phyloP scores from a whole-genome alignment of 2,797 vertebrate species.

The Philypnodon macrostomus region DNA sequence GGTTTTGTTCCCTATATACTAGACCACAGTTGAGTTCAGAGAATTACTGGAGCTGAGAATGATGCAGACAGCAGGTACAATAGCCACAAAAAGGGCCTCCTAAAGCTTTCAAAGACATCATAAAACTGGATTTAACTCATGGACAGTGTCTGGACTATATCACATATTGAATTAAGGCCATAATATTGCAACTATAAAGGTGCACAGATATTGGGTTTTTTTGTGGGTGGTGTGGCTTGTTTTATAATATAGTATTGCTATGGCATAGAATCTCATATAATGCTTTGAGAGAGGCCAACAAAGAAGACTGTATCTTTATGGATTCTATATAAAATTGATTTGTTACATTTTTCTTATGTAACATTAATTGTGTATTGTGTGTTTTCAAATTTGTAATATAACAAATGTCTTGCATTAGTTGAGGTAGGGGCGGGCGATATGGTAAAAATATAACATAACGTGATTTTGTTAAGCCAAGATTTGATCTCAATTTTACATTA shows the following conservation, averaged over 20 bases:
- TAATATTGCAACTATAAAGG: not conserved
- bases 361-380: too few species aligned
- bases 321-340: too few species aligned
- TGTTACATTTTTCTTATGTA: too few species aligned
- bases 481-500: too few species aligned
- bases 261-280: not conserved
- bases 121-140: not conserved
- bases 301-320: too few species aligned
- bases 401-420: too few species aligned
- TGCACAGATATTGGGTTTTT: slow-evolving; percentile 1
- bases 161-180: not conserved
- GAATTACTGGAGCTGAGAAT: not conserved
- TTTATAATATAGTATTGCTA: not conserved
- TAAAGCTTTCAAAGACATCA: slow-evolving; percentile 4
- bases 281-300: too few species aligned
- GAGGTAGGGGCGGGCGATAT: too few species aligned
- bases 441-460: too few species aligned
- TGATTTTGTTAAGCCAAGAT: too few species aligned
- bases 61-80: slow-evolving; percentile 1
- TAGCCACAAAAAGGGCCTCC: not conserved
- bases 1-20: slow-evolving; percentile 3
- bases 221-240: not conserved
- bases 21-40: not conserved
- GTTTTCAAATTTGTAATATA: too few species aligned
- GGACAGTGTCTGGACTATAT: not conserved